Base-by-base conservation (phyloP, 2,888 invertebrate genomes). In the Drosophila imparisetae region DNA sequence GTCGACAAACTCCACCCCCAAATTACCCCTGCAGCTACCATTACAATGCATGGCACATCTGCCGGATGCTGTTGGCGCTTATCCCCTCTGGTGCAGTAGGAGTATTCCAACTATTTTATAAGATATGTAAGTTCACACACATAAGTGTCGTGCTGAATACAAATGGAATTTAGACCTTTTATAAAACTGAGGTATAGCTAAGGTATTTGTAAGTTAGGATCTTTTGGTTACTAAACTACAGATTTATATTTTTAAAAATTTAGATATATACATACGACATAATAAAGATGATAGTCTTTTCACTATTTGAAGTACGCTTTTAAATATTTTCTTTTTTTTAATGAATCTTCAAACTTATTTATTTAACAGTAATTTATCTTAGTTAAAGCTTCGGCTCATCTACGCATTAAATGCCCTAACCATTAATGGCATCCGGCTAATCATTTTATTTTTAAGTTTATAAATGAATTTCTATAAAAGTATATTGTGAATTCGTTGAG, bases 11-110 rank as follows among this genome's bases (percentile, higher is more conserved):
- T 18, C 57, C 58, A 32, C 48, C 55, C 27, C 15, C 13, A 29
- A 63, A 13, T 45, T 38, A 21, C 45, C 52, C 38, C 45, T 24
- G 8, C 45, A 24, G 45, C 21, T 24, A 45, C 45, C 15, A 45
- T 24, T 24, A 45, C 21, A 24, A 24, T 45, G 67, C 74, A 71
- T 49, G 70, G 63, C 81, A 81, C 69, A 81, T 81, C 80, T 84
- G 85, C 74, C 81, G 85, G 81, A 81, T 81, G 78, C 81, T 81
- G 66, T 60, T 69, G 50, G 62, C 68, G 48, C 68, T 78, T 77
- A 69, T 53, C 24, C 66, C 50, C 49, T 36, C 55, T 32, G 45
- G 42, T 40, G 29, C 40, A 42, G 18, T 40, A 62, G 48, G 65
- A 45, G 72, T 53, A 77, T 60, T 62, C 36, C 58, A 48, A 65